Conservation (phyloP, 2,797 vertebrate genomes). For the Neomorphus geoffroyi region DNA sequence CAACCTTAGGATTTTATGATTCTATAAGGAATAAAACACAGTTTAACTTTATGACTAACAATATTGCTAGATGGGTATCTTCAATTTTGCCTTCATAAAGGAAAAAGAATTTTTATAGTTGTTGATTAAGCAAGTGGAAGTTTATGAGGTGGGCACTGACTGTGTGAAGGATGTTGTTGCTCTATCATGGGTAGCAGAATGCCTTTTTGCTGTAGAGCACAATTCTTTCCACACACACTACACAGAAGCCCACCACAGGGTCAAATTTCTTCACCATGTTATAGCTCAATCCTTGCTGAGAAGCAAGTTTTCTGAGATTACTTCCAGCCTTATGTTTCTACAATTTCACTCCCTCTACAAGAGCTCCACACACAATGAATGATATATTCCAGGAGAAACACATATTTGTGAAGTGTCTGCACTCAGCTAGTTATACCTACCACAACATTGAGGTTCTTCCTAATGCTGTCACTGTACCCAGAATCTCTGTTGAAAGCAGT, state of each 20-base stretch:
- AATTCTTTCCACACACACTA: not conserved
- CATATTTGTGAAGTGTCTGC: not conserved
- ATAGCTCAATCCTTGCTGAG: not conserved
- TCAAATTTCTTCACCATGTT: not conserved
- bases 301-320: not conserved
- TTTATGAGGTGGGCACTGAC: not conserved
- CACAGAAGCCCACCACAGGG: not conserved
- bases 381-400: not conserved
- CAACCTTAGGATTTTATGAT: too few relatives aligned
- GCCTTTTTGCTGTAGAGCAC: not conserved
- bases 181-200: not conserved
- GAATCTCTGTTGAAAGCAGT: not conserved
- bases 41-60: not conserved
- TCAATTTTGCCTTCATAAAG: not conserved
- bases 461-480: slow-evolving; percentile 44
- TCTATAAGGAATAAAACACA: not conserved
- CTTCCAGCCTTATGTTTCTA: not conserved
- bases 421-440: slow-evolving; percentile 27
- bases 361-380: not conserved
- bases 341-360: not conserved
- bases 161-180: not conserved
- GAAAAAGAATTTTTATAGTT: not conserved
- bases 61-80: not conserved
- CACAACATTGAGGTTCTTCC: slow-evolving; percentile 72
- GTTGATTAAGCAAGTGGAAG: not conserved